Conservation (phyloP, 2,113 vertebrate species). For the Willisornis vidua region DNA sequence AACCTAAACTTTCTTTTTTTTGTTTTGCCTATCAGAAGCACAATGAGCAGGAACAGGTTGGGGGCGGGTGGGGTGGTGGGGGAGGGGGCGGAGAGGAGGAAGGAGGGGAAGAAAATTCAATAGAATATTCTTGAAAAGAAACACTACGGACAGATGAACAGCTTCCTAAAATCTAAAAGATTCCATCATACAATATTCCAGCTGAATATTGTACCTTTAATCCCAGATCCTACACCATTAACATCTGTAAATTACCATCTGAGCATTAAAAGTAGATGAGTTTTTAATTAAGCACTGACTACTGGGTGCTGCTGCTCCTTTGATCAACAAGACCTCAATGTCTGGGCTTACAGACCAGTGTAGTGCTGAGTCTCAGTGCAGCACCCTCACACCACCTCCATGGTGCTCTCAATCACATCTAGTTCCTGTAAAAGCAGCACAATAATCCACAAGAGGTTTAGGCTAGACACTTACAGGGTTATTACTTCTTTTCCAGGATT, state of each 20-base stretch:
- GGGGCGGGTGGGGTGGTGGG: no score
- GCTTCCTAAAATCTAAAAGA: not conserved
- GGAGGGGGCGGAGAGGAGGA: no score
- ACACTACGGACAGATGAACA: not conserved
- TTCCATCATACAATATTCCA: not conserved
- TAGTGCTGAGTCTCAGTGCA: not conserved
- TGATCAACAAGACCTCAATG: accelerated
- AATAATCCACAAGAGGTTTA: not conserved
- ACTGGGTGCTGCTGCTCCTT: not conserved
- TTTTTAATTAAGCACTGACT: not conserved
- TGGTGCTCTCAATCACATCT: not conserved
- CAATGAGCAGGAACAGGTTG: not conserved
- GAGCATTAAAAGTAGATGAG: not conserved
- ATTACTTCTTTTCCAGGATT: not conserved
- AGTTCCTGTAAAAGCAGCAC: not conserved
- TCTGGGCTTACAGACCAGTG: accelerated
- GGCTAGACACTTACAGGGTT: not conserved
- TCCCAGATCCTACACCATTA: not conserved
- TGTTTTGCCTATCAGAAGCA: constrained; percentile 4
- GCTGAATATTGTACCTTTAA: not conserved
- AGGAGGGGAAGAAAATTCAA: not conserved
- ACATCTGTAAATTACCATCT: not conserved
- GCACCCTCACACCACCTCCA: accelerated
- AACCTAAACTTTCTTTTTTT: not conserved
- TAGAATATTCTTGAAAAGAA: not conserved